Evolutionary conservation across 1,140 invertebrate genomes (phyloP).

Genomic region (Aphaenogaster floridana): DNA sequence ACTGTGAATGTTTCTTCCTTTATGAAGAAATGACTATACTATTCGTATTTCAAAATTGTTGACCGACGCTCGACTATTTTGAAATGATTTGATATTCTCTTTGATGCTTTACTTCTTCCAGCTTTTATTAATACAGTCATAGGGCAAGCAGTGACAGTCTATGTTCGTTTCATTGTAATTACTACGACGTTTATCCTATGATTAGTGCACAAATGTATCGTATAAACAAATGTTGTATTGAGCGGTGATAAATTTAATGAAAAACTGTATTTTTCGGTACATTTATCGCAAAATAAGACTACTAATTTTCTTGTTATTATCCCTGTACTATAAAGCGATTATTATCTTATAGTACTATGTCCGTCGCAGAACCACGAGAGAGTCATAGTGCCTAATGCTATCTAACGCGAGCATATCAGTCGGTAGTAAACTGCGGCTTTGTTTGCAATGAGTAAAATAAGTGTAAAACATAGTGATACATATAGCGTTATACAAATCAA

Average conservation of each 20-base stretch:
- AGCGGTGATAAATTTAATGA: background rate
- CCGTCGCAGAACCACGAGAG: background rate
- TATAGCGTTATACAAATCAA: background rate
- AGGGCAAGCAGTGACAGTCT: background rate
- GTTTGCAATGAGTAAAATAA: background rate
- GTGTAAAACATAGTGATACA: background rate
- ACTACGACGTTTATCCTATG: background rate
- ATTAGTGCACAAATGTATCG: background rate
- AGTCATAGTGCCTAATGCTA: background rate
- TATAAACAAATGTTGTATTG: background rate
- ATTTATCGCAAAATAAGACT: background rate
- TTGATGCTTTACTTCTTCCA: background rate
- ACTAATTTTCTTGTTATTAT: no score
- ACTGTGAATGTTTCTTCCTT: background rate
- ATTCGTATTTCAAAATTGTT: background rate
- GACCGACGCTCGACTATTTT: background rate
- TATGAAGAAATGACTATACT: background rate
- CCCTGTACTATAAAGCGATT: background rate
- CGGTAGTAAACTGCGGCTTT: no score
- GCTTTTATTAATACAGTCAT: background rate
- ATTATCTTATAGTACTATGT: conserved; percentile 21
- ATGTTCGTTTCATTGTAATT: background rate
- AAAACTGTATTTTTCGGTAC: background rate
- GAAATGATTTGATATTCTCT: background rate
- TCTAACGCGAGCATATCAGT: background rate